These are phyloP conservation scores for Bothrops jararaca DNA, from an alignment of 2,113 vertebrate genomes.

Conservation along the genomic window DNA sequence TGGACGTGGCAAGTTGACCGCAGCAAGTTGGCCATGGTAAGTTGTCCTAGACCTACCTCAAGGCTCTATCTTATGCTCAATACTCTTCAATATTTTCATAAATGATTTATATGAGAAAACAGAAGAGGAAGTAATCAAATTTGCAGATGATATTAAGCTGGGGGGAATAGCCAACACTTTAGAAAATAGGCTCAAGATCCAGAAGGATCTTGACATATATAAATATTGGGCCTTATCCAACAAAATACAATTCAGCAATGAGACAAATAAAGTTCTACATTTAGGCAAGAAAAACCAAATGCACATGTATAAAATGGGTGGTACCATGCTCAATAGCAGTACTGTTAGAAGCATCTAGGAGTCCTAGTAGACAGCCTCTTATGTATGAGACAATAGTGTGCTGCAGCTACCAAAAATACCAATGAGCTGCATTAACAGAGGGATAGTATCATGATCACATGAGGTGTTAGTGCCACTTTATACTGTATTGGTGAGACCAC, in stretches of 20 bases:
- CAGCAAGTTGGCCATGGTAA: background rate
- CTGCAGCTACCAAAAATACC: too few relatives aligned
- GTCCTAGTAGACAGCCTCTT: too few relatives aligned
- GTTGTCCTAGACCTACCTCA: background rate
- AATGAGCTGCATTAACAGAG: too few relatives aligned
- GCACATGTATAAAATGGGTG: too few relatives aligned
- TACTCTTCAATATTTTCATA: background rate
- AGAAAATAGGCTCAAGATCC: background rate
- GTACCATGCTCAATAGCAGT: too few relatives aligned
- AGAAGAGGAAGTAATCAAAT: background rate
- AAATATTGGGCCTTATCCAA: background rate
- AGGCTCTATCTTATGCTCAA: background rate
- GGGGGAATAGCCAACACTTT: background rate
- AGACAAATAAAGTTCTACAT: background rate
- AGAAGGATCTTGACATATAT: background rate
- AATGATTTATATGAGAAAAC: background rate
- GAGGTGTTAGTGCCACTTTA: too few relatives aligned
- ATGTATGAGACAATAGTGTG: too few relatives aligned
- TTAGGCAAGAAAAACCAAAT: background rate
- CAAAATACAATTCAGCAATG: background rate
- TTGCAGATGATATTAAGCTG: background rate
- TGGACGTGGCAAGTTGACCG: background rate
- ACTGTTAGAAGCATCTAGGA: too few relatives aligned
- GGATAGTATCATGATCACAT: too few relatives aligned
- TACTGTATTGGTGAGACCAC: too few relatives aligned